Evolutionary conservation across 1,140 invertebrate genomes (phyloP), one percentile per base, ranked within the genome.

Genomic region (Lordiphosa clarofinis): DNA sequence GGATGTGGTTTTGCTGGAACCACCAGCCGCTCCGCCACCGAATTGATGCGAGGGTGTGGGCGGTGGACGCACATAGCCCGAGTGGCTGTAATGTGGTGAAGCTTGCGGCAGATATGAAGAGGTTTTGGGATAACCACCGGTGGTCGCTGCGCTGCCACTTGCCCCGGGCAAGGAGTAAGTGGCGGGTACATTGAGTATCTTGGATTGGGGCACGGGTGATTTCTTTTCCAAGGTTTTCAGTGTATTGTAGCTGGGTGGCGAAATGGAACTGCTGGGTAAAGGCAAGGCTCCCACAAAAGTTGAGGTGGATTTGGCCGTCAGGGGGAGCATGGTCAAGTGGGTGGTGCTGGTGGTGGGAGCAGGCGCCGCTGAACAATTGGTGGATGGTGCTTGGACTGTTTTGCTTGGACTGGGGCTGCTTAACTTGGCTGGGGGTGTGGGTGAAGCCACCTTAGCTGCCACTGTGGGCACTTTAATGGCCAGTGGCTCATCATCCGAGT

Each of bases 401-500:
- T 44, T 19, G 9, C 53, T 35, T 21, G 49, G 28, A 31, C 28
- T 31, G 28, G 28, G 28, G 28, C 4, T 15, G 39, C 6, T 10
- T 7, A 56, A 2, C 33, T 55, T 63, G 28, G 28, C 11, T 12
- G 54, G 12, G 9, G 48, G 24, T 33, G 33, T 35, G 39, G 36
- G 31, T 13, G 62, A 11, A 8, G 21, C 4, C 21, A 24, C 21
- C 21, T 24, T 52, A 21, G 21, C 28, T 60, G 65, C 69, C 48
- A 86, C 65, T 8, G 71, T 35, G n/a, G 82, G 88, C 56, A 91
- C 73, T 73, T 91, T 92, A 10, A 87, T 87, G 35, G 90, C 90
- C 43, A 92, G 58, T 13, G 91, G 91, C 72, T 92, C 91, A 67
- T 92, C 91, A 75, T 92, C 91, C 10, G 91, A 92, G 74, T 92